These are phyloP conservation scores for Urocynchramus pylzowi DNA, from an alignment of 2,113 vertebrate species.

Conservation along the genomic window DNA sequence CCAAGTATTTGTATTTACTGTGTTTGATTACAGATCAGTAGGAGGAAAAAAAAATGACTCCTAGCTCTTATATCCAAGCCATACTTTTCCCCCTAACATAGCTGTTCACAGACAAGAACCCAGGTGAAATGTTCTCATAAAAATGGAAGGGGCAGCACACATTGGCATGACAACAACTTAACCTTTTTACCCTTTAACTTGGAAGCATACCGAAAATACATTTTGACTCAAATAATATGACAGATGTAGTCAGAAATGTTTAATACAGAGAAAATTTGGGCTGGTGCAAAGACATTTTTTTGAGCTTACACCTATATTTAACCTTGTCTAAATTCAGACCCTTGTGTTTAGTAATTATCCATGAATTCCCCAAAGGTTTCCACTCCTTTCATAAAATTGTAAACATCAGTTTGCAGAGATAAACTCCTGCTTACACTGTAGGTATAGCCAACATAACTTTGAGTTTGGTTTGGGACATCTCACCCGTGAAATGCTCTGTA, in stretches of 20 bases:
- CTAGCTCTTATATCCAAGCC: not conserved
- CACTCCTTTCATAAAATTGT: not conserved
- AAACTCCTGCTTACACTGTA: not conserved
- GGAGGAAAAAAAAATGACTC: conserved; percentile 13
- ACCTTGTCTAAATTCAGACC: conserved; percentile 32
- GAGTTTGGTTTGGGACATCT: not conserved
- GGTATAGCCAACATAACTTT: not conserved
- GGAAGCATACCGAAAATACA: conserved; percentile 19
- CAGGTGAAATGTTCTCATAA: conserved; percentile 19
- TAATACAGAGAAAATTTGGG: not conserved
- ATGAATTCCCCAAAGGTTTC: not conserved
- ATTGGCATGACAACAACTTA: not conserved
- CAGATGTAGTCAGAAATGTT: not conserved
- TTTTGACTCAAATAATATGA: conserved; percentile 20
- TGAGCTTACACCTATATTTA: conserved; percentile 35
- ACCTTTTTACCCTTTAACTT: conserved; percentile 44
- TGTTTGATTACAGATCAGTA: conserved; percentile 34
- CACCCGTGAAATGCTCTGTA: not conserved
- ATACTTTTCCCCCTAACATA: not conserved
- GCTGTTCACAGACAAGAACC: not conserved
- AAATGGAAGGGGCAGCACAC: conserved; percentile 30
- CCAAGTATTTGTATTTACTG: not conserved
- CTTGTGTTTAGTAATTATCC: not conserved
- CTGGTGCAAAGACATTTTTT: not conserved
- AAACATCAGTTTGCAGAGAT: not conserved